Evolutionary conservation across 2,888 invertebrate species (phyloP).

Genomic region (Philereme transversata): DNA sequence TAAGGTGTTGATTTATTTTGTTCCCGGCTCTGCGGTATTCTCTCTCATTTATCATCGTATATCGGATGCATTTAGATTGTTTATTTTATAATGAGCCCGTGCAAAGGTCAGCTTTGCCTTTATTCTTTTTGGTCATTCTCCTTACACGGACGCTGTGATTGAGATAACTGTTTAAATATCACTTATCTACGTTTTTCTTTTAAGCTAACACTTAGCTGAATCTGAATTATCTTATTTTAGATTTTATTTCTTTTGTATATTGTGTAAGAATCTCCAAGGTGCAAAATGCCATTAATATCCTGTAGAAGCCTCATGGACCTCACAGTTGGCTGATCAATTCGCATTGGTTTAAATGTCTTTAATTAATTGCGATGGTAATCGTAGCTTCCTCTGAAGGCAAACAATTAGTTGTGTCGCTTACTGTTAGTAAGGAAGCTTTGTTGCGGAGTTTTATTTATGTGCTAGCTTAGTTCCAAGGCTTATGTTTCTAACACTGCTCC

Average conservation of each 20-base stretch:
- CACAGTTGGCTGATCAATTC: conserved; percentile 67
- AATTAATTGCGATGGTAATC: conserved; percentile 78
- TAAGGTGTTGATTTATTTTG: conserved; percentile 52
- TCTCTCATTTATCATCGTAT: conserved; percentile 59
- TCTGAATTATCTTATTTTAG: too few species aligned
- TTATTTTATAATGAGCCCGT: conserved; percentile 58
- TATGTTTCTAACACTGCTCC: conserved; percentile 10
- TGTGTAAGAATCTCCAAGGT: neutral
- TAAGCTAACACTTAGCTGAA: too few species aligned
- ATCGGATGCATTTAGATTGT: conserved; percentile 57
- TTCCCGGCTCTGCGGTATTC: conserved; percentile 42
- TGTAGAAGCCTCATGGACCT: conserved; percentile 52
- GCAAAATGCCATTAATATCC: conserved; percentile 23
- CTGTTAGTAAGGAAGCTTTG: conserved; percentile 47
- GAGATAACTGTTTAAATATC: conserved; percentile 37
- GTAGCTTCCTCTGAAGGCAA: conserved; percentile 53
- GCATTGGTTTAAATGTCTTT: conserved; percentile 67
- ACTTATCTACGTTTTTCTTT: conserved; percentile 20
- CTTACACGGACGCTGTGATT: conserved; percentile 36
- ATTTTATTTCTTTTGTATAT: conserved; percentile 1
- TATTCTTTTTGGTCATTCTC: conserved; percentile 34
- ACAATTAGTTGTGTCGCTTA: conserved; percentile 63
- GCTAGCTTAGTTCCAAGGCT: conserved; percentile 1
- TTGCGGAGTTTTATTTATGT: conserved; percentile 38
- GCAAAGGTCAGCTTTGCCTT: conserved; percentile 40